Base-by-base conservation (phyloP, 2,888 invertebrate species). In the Orthonevra nobilis region DNA sequence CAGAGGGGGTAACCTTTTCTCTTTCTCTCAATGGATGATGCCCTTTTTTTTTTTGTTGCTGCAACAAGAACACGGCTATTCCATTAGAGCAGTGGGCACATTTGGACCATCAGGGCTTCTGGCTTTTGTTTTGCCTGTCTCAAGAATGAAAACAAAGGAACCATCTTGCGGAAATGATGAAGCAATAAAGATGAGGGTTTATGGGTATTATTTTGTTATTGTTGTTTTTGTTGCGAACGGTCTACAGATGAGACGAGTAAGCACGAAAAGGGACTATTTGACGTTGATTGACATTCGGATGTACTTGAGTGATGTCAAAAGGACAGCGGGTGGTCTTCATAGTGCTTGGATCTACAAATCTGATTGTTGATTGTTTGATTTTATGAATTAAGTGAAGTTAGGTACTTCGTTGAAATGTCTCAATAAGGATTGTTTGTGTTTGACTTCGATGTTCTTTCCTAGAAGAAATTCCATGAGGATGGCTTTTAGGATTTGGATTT, bases 101-200 rank as follows among this genome's bases (percentile, higher is more conserved):
- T 56, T 58, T 50, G 30, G 68, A 23, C 48, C 12, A 20, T 46
- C 26, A 32, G 20, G 10, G 12, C 32, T 58, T 4, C 23, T 23
- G 28, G 20, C 40, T 46, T 38, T 50, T 69, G 58, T 58, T 58
- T 50, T 50, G n/a, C 48, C 42, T 19, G 48, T 50, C 50, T 23
- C 26, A 23, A 60, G 58, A 50, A 69, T 40, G 40, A 32, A 58
- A 58, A 68, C 58, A 68, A 69, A 69, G 44, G 50, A 50, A 38
- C 40, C 68, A 69, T 69, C 68, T 58, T 58, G 58, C 42, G 50
- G 48, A 60, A 60, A 60, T 58, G 20, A 58, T 69, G 58, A 60
- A 60, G 68, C 58, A 40, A 60, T 69, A 40, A 50, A 50, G 58
- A 48, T 42, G 68, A 34, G 32, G 26, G 40, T 50, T 58, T 42